Percentiles rank a stretch among this genome's conserved stretches.
Conservation (phyloP, 2,888 invertebrate species). For the Hydropsyche betteni region DNA sequence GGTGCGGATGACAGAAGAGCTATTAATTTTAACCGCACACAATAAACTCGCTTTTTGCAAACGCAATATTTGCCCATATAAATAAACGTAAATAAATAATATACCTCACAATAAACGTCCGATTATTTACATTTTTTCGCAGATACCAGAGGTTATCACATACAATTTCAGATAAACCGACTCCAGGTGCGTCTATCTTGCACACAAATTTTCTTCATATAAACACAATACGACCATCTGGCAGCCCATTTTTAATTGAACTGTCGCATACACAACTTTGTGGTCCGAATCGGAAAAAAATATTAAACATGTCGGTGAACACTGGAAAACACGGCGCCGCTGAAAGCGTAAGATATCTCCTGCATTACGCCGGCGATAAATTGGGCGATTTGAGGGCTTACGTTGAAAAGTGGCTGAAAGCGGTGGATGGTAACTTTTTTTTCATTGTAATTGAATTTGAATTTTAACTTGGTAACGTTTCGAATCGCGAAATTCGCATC, state of each 20-base stretch:
- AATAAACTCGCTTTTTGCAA: too few relatives aligned
- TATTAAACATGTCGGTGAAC: constrained; percentile 3
- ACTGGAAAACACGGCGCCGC: constrained; percentile 56
- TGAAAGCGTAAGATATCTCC: constrained; percentile 59
- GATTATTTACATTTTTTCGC: too few relatives aligned
- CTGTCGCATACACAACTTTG: constrained; percentile 1
- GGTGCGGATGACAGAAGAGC: constrained; percentile 7
- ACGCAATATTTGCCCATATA: too few relatives aligned
- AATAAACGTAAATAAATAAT: too few relatives aligned
- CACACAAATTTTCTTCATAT: neutral
- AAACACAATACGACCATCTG: neutral
- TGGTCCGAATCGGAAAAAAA: too few relatives aligned
- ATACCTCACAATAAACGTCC: too few relatives aligned
- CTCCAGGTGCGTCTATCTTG: neutral
- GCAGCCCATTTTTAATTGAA: constrained; percentile 13
- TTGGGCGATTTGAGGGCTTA: constrained; percentile 59
- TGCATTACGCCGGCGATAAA: constrained; percentile 60
- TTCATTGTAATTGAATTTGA: neutral
- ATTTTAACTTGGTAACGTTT: too few relatives aligned
- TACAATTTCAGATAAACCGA: neutral
- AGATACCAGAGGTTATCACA: too few relatives aligned
- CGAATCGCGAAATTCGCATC: too few relatives aligned
- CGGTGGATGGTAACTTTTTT: constrained; percentile 39
- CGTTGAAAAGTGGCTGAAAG: constrained; percentile 55
- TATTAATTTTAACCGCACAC: constrained; percentile 9